phyloP scores from a whole-genome alignment of 2,113 vertebrate genomes.

The Anoura caudifer region DNA sequence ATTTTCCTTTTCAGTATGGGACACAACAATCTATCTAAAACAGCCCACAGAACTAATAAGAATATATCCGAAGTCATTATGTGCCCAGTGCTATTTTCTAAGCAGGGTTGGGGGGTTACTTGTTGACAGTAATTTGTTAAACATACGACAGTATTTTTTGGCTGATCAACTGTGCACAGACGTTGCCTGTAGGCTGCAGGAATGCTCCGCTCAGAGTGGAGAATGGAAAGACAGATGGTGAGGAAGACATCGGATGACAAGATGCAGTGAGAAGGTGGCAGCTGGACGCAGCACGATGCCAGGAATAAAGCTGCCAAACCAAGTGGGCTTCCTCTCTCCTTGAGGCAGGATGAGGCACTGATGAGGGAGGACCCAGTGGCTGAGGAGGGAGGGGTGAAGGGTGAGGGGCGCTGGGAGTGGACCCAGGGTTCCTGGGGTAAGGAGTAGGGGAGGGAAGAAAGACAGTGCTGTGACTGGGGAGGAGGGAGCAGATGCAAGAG shows the following conservation, averaged over 20 bases:
- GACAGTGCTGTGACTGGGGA: not conserved
- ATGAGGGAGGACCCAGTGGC: not conserved
- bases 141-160: not conserved
- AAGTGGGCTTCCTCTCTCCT: rapidly evolving
- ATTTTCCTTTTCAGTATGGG: not conserved
- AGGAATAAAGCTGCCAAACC: rapidly evolving
- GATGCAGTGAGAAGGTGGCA: not conserved
- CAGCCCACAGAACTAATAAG: not conserved
- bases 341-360: not conserved
- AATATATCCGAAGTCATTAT: not conserved
- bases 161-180: not conserved
- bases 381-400: not conserved
- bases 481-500: not conserved
- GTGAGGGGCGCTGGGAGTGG: not conserved
- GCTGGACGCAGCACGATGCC: not conserved
- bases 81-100: not conserved
- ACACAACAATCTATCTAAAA: not conserved
- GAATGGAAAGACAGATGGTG: not conserved
- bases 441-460: not conserved
- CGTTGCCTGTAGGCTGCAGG: not conserved
- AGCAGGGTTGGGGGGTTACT: not conserved
- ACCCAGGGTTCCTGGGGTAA: no score
- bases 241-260: not conserved
- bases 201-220: not conserved
- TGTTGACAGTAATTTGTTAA: not conserved